Evolutionary conservation across 2,888 invertebrate genomes (phyloP), one percentile per base, ranked within the genome.

Genomic region (Tetrapedia diversipes): DNA sequence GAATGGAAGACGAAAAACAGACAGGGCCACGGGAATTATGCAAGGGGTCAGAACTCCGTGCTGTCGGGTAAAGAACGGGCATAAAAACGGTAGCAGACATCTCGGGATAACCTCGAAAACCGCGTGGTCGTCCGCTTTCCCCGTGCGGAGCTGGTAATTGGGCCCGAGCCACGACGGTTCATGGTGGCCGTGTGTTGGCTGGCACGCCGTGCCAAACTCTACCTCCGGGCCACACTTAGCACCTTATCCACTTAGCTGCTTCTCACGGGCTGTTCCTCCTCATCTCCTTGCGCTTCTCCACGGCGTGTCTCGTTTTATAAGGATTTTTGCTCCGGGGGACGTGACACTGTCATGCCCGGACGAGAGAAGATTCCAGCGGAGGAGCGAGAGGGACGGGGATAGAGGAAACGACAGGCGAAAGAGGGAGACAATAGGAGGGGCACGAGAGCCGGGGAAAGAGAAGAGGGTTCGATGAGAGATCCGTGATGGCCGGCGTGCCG

Each of bases 201-300:
- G 69, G 67, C 81, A 74, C 77, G 79, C 76, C 66, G 75, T 68
- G 56, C 81, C 80, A 63, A 81, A 85, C 83, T 82, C 76, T 80
- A 84, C 84, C 86, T 86, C 71, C 81, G 83, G 88, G 89, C 87
- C 87, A 89, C 88, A 89, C 89, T 90, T 90, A 89, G 88, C 90
- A 90, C 90, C 90, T 90, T 89, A 88, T 89, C 90, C 90, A 89
- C 90, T 90, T 90, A 89, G 90, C 87, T 88, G 86, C 88, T 89
- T 90, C 90, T 89, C 90, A 89, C 90, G 88, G 75, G 86, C 87
- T 82, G 84, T 79, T 85, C 79, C 86, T 76, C 83, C 84, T 84
- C 86, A 81, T 84, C 86, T 83, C 77, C 80, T 77, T 78, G 80
- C 82, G 79, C 84, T 82, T 83, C 81, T 82, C 82, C 83, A 86